Percentiles rank a stretch among this genome's conserved stretches.
Conservation (phyloP, 1,140 invertebrate genomes). For the Ceratitis capitata region DNA sequence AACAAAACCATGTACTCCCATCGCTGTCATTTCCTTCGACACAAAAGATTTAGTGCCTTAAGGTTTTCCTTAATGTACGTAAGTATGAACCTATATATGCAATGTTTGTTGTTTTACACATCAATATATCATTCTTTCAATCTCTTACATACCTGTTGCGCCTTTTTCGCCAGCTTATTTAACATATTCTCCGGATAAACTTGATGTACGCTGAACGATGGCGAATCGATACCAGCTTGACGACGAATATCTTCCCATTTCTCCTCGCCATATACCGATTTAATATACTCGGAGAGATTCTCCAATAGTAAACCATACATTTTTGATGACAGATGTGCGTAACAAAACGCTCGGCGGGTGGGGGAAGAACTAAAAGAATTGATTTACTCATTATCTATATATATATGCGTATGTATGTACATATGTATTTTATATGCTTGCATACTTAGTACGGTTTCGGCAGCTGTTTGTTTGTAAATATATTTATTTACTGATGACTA, state of each 20-base stretch:
- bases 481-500: not conserved
- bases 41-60: no score
- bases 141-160: constrained; percentile 78
- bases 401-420: not conserved
- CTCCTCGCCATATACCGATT: constrained; percentile 89
- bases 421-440: not conserved
- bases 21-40: no score
- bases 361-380: not conserved
- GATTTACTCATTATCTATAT: not conserved
- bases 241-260: constrained; percentile 88
- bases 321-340: constrained; percentile 50
- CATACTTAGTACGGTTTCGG: not conserved
- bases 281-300: constrained; percentile 91
- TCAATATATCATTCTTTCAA: not conserved
- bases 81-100: no score
- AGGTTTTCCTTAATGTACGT: no score
- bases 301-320: constrained; percentile 97
- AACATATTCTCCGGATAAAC: constrained; percentile 92
- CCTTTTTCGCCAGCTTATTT: constrained; percentile 82
- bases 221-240: constrained; percentile 82
- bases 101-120: not conserved
- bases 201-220: constrained; percentile 90
- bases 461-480: not conserved
- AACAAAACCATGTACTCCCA: no score
- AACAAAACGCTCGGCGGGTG: not conserved